phyloP scores from a whole-genome alignment of 64 coral and sea anemone species.

The Dendrophyllia cribrosa region DNA sequence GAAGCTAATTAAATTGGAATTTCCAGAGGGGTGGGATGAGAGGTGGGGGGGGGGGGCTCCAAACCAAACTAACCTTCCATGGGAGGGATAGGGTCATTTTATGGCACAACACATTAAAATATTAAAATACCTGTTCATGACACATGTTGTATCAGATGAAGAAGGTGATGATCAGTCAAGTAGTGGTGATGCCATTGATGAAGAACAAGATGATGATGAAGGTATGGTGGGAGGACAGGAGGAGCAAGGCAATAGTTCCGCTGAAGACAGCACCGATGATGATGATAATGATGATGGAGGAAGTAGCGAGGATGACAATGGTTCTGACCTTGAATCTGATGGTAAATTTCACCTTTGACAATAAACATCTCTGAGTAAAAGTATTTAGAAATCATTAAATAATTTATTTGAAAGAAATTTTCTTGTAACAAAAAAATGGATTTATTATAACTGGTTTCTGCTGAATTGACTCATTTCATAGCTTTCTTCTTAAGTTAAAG shows the following conservation, averaged over 20 bases:
- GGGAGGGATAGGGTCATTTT: too few species aligned
- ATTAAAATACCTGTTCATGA: not conserved
- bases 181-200: not conserved
- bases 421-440: too few species aligned
- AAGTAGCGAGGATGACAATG: constrained; percentile 54
- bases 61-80: too few species aligned
- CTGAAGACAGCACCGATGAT: not conserved
- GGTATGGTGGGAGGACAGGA: constrained; percentile 4
- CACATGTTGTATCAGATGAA: not conserved
- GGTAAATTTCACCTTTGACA: not conserved
- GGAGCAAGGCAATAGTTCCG: not conserved
- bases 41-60: too few species aligned
- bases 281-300: constrained; percentile 47
- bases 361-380: not conserved
- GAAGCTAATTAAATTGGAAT: too few species aligned
- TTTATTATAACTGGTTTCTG: too few species aligned
- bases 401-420: too few species aligned
- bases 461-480: too few species aligned
- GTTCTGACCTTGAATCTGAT: constrained; percentile 74
- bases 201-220: not conserved
- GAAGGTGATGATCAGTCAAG: not conserved
- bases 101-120: too few species aligned
- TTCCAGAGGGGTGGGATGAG: too few species aligned
- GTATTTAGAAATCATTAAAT: too few species aligned
- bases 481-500: too few species aligned